Conservation (phyloP, 2,888 invertebrate species). For the Peribatodes rhomboidaria region DNA sequence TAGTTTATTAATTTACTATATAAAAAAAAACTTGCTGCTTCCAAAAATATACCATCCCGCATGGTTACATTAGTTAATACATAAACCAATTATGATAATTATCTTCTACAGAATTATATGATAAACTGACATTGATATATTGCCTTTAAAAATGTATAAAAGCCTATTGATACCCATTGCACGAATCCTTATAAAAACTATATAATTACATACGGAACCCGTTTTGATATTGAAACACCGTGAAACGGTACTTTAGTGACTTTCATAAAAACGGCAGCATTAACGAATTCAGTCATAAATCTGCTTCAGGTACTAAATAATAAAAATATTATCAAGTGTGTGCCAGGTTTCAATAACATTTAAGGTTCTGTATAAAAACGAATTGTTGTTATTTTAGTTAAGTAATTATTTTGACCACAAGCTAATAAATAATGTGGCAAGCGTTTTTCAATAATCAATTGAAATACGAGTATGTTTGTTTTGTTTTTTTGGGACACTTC, state of each 20-base stretch:
- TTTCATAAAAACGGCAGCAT: conserved; percentile 34
- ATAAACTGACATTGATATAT: conserved; percentile 23
- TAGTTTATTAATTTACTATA: no score
- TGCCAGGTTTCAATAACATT: not conserved
- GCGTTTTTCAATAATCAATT: no score
- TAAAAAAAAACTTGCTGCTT: no score
- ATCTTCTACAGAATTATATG: conserved; percentile 3
- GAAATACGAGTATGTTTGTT: no score
- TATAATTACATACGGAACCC: conserved; percentile 33
- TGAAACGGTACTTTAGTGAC: conserved; percentile 35
- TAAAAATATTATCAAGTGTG: not conserved
- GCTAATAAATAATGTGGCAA: no score
- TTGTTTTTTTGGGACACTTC: no score
- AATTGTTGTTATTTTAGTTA: no score
- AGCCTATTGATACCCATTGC: conserved; percentile 13
- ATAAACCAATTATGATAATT: not conserved
- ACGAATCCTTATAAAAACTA: conserved; percentile 34
- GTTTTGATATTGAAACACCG: conserved; percentile 34
- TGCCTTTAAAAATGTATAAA: not conserved
- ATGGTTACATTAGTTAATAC: not conserved
- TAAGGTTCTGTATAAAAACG: conserved; percentile 8
- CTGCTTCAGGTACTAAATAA: conserved; percentile 27
- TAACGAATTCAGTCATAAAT: conserved; percentile 42
- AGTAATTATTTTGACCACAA: no score
- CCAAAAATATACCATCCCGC: not conserved